phyloP scores from a whole-genome alignment of 2,797 vertebrate genomes.

The Trachops cirrhosus region DNA sequence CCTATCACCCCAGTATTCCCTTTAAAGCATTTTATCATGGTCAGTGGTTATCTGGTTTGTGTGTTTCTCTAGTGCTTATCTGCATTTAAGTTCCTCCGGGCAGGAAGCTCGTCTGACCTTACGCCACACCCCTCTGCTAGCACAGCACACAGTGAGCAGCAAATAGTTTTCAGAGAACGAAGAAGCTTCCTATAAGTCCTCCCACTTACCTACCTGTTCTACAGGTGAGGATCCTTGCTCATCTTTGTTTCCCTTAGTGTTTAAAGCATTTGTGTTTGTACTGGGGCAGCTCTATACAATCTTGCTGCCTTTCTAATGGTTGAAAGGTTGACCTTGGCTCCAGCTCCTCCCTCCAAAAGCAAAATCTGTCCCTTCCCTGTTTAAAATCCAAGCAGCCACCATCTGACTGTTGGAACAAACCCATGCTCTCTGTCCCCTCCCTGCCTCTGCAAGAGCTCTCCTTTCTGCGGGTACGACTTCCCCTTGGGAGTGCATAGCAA shows the following conservation, averaged over 20 bases:
- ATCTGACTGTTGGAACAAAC: background rate
- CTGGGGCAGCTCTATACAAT: background rate
- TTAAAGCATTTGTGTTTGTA: background rate
- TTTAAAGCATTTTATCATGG: background rate
- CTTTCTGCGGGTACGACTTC: background rate
- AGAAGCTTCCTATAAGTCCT: background rate
- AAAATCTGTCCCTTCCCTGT: background rate
- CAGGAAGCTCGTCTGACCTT: background rate
- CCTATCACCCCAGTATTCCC: background rate
- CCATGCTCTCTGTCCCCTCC: rapidly evolving
- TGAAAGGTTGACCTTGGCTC: background rate
- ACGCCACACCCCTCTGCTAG: background rate
- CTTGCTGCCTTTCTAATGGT: background rate
- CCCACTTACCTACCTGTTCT: background rate
- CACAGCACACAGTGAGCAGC: background rate
- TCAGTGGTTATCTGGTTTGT: background rate
- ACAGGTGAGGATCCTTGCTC: background rate
- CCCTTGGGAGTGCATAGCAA: background rate
- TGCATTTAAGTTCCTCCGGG: background rate
- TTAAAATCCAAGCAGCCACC: background rate
- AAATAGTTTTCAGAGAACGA: background rate
- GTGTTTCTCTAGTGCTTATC: conserved; percentile 41
- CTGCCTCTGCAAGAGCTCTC: background rate
- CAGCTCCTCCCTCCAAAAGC: background rate
- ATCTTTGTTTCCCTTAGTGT: background rate